Conservation (phyloP, 2,797 vertebrate species). For the Yasuhikotakia modesta region DNA sequence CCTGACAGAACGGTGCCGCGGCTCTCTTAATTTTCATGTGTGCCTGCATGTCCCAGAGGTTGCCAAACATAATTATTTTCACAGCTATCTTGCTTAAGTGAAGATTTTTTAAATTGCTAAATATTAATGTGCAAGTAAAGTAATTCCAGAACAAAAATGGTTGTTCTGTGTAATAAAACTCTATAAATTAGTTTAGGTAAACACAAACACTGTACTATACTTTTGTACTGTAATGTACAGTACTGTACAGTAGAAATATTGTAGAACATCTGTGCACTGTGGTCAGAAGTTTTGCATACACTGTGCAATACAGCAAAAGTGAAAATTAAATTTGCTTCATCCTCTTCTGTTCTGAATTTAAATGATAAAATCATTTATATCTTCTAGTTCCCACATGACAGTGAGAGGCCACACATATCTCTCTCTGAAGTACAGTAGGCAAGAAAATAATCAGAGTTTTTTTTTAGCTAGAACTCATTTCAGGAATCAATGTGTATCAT, state of each 20-base stretch:
- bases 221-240: too few species aligned
- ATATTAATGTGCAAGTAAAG: constrained; percentile 3
- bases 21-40: constrained; percentile 31
- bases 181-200: neutral
- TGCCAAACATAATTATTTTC: constrained; percentile 25
- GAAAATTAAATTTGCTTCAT: neutral
- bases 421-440: constrained; percentile 24
- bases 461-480: constrained; percentile 3
- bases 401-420: constrained; percentile 1
- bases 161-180: neutral
- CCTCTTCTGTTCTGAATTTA: constrained; percentile 7
- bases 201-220: too few species aligned
- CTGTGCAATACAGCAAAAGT: too few species aligned
- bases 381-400: constrained; percentile 26
- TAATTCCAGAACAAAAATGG: neutral
- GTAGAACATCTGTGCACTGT: too few species aligned
- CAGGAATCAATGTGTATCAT: constrained; percentile 3
- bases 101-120: neutral
- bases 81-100: neutral
- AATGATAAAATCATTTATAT: neutral
- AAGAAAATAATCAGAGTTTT: neutral
- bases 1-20: neutral
- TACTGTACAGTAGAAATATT: too few species aligned
- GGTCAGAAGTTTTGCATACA: too few species aligned
- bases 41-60: constrained; percentile 14